phyloP scores from a whole-genome alignment of 1,140 invertebrate species.

The Caenorhabditis briggsae region DNA sequence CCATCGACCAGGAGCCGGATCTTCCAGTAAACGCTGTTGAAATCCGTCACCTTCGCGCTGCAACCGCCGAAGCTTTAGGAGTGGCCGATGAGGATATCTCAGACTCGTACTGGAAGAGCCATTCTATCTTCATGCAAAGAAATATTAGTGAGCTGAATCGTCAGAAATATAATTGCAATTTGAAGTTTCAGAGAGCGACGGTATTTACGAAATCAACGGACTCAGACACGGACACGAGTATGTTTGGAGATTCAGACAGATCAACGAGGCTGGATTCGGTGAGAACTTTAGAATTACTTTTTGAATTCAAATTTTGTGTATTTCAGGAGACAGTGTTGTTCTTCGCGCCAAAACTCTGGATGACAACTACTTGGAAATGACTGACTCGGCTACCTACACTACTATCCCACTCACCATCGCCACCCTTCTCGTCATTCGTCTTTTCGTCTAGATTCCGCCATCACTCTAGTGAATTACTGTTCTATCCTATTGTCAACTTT shows the following conservation, averaged over 20 bases:
- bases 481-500: constrained; percentile 8
- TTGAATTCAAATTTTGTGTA: not conserved
- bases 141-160: constrained; percentile 17
- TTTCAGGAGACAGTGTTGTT: constrained; percentile 56
- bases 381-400: constrained; percentile 8
- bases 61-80: constrained; percentile 9
- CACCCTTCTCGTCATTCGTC: constrained; percentile 31
- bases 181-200: constrained; percentile 53
- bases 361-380: constrained; percentile 36
- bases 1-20: constrained; percentile 58
- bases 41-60: constrained; percentile 64
- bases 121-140: constrained; percentile 47
- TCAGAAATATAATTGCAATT: not conserved
- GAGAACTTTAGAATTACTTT: not conserved
- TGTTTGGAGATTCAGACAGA: constrained; percentile 64
- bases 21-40: constrained; percentile 59
- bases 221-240: constrained; percentile 62
- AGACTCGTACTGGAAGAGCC: constrained; percentile 54
- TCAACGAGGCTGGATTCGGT: constrained; percentile 60
- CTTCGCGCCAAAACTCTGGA: constrained; percentile 46
- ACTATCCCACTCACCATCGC: not conserved
- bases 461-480: not conserved
- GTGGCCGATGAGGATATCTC: constrained; percentile 52
- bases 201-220: constrained; percentile 63
- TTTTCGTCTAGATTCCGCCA: not conserved